Conservation (phyloP, 2,888 invertebrate genomes). For the Polymixis lichenea region DNA sequence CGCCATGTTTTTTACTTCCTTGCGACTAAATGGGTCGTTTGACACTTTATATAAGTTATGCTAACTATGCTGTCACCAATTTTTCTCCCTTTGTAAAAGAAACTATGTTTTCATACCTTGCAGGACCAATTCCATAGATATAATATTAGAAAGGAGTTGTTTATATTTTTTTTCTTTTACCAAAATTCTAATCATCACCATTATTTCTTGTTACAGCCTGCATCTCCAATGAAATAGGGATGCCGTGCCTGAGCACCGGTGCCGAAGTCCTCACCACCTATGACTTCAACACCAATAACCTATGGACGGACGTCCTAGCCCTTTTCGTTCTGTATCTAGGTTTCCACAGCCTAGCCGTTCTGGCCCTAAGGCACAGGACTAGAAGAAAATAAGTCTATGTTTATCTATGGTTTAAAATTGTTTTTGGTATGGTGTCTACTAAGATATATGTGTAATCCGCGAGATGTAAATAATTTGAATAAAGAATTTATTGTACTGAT, state of each 20-base stretch:
- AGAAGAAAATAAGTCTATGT: conserved; percentile 86
- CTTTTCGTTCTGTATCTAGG: conserved; percentile 92
- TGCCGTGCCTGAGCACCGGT: conserved; percentile 94
- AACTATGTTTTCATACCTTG: neutral
- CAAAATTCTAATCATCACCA: neutral
- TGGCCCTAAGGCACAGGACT: conserved; percentile 92
- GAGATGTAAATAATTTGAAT: conserved; percentile 70
- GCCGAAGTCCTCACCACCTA: conserved; percentile 93
- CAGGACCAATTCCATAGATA: neutral
- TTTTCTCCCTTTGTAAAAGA: too few relatives aligned
- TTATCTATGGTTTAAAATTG: conserved; percentile 10
- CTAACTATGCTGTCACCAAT: too few relatives aligned
- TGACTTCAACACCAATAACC: conserved; percentile 92
- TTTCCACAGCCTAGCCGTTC: conserved; percentile 93
- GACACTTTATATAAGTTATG: too few relatives aligned
- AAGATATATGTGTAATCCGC: conserved; percentile 55
- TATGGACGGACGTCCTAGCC: conserved; percentile 92
- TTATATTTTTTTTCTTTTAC: too few relatives aligned
- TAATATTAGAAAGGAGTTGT: too few relatives aligned
- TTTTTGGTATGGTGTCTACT: conserved; percentile 69
- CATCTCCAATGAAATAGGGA: conserved; percentile 76
- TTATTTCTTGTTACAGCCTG: conserved; percentile 48
- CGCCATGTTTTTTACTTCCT: too few relatives aligned
- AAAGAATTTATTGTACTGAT: conserved; percentile 52
- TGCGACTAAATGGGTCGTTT: too few relatives aligned